phyloP scores from a whole-genome alignment of 2,888 invertebrate genomes.

The Drosophila suboccidentalis region DNA sequence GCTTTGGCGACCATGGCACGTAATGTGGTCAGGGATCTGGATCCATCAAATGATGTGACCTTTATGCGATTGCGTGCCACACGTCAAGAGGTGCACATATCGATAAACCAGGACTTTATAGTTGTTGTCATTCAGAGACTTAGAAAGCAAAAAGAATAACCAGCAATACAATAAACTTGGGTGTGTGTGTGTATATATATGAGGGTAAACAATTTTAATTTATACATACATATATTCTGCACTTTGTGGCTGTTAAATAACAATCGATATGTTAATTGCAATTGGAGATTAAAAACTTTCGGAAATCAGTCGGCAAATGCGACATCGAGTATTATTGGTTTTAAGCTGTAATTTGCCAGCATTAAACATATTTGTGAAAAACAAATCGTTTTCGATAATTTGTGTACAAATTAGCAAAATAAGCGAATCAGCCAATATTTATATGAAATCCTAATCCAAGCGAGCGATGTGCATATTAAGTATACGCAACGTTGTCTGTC shows the following conservation, averaged over 20 bases:
- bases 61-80: slow-evolving; percentile 68
- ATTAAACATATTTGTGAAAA: neutral
- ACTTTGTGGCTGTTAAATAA: neutral
- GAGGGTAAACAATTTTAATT: slow-evolving; percentile 2
- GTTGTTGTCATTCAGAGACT: slow-evolving; percentile 58
- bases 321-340: neutral
- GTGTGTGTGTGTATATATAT: slow-evolving; percentile 5
- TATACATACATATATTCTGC: neutral
- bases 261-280: neutral
- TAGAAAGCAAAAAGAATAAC: slow-evolving; percentile 7
- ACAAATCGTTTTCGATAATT: slow-evolving; percentile 1
- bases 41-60: slow-evolving; percentile 70
- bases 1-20: slow-evolving; percentile 63
- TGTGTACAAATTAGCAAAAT: slow-evolving; percentile 7
- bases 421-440: slow-evolving; percentile 6
- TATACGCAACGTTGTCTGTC: slow-evolving; percentile 16
- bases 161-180: too few species aligned
- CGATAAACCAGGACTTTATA: slow-evolving; percentile 51
- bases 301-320: neutral
- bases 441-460: neutral
- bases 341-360: slow-evolving; percentile 4
- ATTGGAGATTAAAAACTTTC: neutral
- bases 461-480: slow-evolving; percentile 12
- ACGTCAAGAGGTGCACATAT: slow-evolving; percentile 55
- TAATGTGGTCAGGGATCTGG: slow-evolving; percentile 72